Evolutionary conservation across 2,888 invertebrate genomes (phyloP).

Genomic region (Hololepta plana): DNA sequence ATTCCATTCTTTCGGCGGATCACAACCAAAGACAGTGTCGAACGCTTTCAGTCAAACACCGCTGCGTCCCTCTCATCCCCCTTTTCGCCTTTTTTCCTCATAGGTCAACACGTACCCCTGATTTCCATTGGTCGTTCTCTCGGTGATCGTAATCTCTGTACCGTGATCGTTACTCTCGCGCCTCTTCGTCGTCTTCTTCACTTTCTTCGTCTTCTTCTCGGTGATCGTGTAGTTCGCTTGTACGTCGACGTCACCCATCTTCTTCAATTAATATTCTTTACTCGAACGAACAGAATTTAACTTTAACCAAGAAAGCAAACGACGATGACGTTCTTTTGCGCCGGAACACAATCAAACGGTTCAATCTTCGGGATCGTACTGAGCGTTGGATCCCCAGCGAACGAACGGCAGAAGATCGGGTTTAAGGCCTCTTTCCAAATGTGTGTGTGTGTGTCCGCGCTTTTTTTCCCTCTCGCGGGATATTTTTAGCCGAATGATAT

Average conservation of each 20-base stretch:
- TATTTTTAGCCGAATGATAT: conserved; percentile 6
- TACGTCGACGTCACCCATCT: conserved; percentile 83
- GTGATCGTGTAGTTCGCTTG: conserved; percentile 73
- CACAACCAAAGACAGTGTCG: too few species aligned
- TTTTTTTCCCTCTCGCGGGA: conserved; percentile 4
- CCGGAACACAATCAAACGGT: conserved; percentile 4
- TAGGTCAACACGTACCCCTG: conserved; percentile 78
- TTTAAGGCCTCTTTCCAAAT: conserved; percentile 5
- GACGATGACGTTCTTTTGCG: conserved; percentile 5
- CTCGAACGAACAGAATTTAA: conserved; percentile 4
- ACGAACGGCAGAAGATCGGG: conserved; percentile 7
- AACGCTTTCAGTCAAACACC: too few species aligned
- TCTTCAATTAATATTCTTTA: conserved; percentile 7
- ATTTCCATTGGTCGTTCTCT: conserved; percentile 43
- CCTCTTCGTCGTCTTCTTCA: conserved; percentile 75
- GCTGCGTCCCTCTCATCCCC: background rate
- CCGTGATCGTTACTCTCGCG: conserved; percentile 53
- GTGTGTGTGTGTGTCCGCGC: conserved; percentile 5
- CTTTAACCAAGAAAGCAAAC: too few species aligned
- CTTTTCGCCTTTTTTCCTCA: conserved; percentile 13
- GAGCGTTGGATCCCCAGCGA: background rate
- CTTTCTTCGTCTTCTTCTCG: conserved; percentile 73
- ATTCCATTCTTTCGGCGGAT: too few species aligned
- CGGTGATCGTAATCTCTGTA: conserved; percentile 64
- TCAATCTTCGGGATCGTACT: too few species aligned